Evolutionary conservation across 1,140 invertebrate species (phyloP), one percentile per base, ranked within the genome.

Genomic region (Aradophagus sp.): DNA sequence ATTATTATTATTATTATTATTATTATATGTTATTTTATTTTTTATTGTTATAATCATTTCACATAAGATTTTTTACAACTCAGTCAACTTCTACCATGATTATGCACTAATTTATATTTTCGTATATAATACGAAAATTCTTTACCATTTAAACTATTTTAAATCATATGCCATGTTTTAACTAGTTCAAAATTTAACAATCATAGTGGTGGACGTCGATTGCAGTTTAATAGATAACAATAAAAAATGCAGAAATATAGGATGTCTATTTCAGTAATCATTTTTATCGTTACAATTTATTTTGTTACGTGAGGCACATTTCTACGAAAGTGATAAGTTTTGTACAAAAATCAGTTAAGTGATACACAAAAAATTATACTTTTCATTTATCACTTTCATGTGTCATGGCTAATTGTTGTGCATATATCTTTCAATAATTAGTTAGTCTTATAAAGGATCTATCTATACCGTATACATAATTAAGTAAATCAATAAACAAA

Each of bases 401-500:
- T 75, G 63, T 58, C 70, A 75, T 74, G 55, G 72, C 67, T 67
- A 71, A 34, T 73, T 74, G 72, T 75, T 77, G 50, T 65, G 74
- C 69, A 59, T 73, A 74, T 74, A 59, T 72, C 68, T 73, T 76
- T 74, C 50, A 52, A 78, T 65, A 56, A 63, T 78, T 78, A 77
- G 65, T 65, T 77, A 78, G 72, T 62, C 65, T 75, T 69, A 72
- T 69, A 71, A 75, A 70, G 52, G 52, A 73, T 58, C 44, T 63
- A 71, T 61, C 41, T 50, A 73, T 63, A 71, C 36, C 38, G 52
- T 69, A 65, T 62, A 55, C n/a, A 75, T 45, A 63, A 17, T 34
- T 26, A 63, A 19, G 48, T 63, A 58, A 45, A 56, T 65, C 45
- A 61, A 61, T 56, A n/a, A n/a, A n/a, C 58, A 66, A 59, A 61